These are phyloP conservation scores for Vesta saturnalis DNA, from an alignment of 2,888 invertebrate genomes.

Conservation along the genomic window DNA sequence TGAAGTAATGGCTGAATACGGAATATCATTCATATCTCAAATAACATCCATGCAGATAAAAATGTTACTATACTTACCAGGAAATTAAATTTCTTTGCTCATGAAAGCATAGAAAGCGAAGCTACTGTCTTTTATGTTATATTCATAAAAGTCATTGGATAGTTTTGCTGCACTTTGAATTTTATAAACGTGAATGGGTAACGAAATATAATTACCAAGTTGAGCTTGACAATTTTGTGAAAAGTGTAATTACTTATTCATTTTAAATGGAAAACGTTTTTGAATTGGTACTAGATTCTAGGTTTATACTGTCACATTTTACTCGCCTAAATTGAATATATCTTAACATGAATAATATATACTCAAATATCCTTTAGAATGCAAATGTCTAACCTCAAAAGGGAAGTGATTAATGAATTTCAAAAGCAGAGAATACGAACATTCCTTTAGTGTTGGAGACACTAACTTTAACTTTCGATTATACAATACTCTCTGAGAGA, in stretches of 20 bases:
- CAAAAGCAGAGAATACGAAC: constrained; percentile 1
- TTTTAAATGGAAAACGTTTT: not conserved
- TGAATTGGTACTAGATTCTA: not conserved
- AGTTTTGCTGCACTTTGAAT: not conserved
- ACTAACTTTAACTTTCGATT: not conserved
- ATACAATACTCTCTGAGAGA: not conserved
- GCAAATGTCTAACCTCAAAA: not conserved
- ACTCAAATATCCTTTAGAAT: not conserved
- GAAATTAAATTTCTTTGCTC: not conserved
- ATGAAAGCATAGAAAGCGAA: not conserved
- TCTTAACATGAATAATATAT: not conserved
- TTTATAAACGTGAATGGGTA: not conserved
- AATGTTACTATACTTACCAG: not conserved
- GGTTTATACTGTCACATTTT: too few species aligned
- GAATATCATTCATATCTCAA: too few species aligned
- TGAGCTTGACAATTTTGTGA: not conserved
- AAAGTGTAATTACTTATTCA: constrained; percentile 1
- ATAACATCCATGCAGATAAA: not conserved
- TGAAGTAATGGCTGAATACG: too few species aligned
- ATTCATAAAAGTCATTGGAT: not conserved
- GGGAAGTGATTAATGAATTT: constrained; percentile 1
- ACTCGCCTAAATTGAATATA: constrained; percentile 1
- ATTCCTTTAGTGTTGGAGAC: not conserved
- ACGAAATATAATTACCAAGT: not conserved
- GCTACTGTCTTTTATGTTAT: not conserved